A percentile compares a stretch with the other conserved stretches of the same genome.
Conservation (phyloP, 2,113 vertebrate genomes). For the Nibea coibor region DNA sequence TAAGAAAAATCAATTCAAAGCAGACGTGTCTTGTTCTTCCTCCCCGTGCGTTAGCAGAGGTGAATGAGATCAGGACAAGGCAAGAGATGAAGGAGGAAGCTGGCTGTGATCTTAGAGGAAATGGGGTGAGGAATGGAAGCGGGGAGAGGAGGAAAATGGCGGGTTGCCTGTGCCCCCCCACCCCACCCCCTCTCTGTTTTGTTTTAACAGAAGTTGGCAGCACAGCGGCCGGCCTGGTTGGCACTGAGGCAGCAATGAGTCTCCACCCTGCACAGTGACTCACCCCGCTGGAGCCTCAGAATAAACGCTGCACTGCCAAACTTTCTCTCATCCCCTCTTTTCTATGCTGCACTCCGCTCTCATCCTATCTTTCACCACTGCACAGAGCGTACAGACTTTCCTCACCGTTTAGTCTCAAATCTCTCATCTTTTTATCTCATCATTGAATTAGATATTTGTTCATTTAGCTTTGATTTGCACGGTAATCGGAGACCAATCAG, state of each 20-base stretch:
- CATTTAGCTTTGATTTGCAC: not conserved
- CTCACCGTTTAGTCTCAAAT: not conserved
- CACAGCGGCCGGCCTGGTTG: conserved; percentile 21
- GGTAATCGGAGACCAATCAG: not conserved
- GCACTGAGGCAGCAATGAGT: conserved; percentile 39
- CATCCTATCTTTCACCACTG: not conserved
- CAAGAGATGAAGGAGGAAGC: conserved; percentile 63
- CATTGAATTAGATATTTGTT: not conserved
- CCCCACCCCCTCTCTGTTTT: conserved; percentile 39
- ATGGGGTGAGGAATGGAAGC: conserved; percentile 36
- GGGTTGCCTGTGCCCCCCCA: not conserved
- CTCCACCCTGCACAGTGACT: conserved; percentile 57
- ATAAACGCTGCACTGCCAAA: conserved; percentile 21
- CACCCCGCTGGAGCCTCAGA: conserved; percentile 24
- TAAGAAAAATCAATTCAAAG: not conserved
- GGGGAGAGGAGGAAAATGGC: conserved; percentile 11
- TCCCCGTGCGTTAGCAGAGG: not conserved
- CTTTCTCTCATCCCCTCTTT: conserved; percentile 26
- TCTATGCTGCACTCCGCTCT: not conserved
- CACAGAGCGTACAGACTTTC: not conserved
- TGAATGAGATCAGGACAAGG: conserved; percentile 36
- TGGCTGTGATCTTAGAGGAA: conserved; percentile 49
- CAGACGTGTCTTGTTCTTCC: not conserved
- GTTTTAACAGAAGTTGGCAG: conserved; percentile 63
- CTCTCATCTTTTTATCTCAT: not conserved